A percentile compares a stretch with the other conserved stretches of the same genome.
Evolutionary conservation across 1,140 invertebrate species (phyloP).

Genomic region (Drosophila nigromelanica): DNA sequence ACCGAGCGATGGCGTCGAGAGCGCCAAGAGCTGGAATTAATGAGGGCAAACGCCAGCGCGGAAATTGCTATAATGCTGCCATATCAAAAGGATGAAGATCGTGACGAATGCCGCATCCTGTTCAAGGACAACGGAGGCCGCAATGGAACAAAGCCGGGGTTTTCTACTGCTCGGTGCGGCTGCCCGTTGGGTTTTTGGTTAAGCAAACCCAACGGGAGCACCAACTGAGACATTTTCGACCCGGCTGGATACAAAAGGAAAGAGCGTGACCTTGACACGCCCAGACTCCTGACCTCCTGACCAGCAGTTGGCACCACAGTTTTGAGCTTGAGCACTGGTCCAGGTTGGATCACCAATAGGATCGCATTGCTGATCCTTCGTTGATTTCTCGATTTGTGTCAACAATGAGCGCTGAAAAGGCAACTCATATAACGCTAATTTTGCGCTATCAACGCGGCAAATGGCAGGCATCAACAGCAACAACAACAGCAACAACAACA

Average conservation of each 20-base stretch:
- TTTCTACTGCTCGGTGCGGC: constrained; percentile 72
- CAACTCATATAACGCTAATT: constrained; percentile 77
- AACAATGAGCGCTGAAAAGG: constrained; percentile 70
- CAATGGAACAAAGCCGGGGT: constrained; percentile 62
- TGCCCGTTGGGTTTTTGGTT: constrained; percentile 63
- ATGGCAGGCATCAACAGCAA: constrained; percentile 38
- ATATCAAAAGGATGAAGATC: constrained; percentile 35
- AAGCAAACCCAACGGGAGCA: constrained; percentile 72
- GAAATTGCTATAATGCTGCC: constrained; percentile 43
- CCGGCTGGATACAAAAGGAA: constrained; percentile 50
- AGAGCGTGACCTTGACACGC: constrained; percentile 21
- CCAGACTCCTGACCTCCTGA: neutral
- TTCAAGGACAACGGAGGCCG: constrained; percentile 76
- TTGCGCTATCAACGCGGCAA: constrained; percentile 61
- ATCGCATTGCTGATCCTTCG: constrained; percentile 34
- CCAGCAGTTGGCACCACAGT: no score
- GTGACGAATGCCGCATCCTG: constrained; percentile 57
- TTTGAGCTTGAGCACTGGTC: no score
- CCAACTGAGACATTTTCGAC: constrained; percentile 46
- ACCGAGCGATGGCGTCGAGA: constrained; percentile 7
- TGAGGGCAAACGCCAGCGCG: constrained; percentile 73
- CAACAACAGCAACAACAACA: constrained; percentile 4
- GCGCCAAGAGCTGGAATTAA: constrained; percentile 72
- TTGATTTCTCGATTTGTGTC: constrained; percentile 63
- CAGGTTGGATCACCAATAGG: neutral